A percentile compares a stretch with the other conserved stretches of the same genome.
phyloP scores from a whole-genome alignment of 2,113 vertebrate genomes.

The Microcebus griseorufus region DNA sequence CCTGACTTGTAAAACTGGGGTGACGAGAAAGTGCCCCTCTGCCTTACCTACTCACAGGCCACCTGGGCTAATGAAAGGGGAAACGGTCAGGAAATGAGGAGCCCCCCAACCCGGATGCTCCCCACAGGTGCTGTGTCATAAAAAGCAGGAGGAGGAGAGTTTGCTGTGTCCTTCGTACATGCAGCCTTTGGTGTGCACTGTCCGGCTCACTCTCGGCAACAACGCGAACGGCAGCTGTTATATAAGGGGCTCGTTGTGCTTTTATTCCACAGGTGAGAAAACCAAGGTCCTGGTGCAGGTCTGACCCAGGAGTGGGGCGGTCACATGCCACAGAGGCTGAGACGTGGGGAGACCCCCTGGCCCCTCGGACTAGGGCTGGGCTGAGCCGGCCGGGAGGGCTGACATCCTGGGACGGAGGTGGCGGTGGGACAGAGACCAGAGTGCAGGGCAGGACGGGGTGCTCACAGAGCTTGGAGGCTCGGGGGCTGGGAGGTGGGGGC shows the following conservation, averaged over 20 bases:
- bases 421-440: not conserved
- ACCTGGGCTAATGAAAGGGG: too few relatives aligned
- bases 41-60: not conserved
- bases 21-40: accelerated
- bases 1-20: not conserved
- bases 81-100: not conserved
- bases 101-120: not conserved
- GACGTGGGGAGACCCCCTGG: not conserved
- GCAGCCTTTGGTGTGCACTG: not conserved
- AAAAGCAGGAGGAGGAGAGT: not conserved
- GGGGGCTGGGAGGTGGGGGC: not conserved
- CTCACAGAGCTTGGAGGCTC: not conserved
- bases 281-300: not conserved
- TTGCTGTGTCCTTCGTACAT: too few relatives aligned
- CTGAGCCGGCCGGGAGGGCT: not conserved
- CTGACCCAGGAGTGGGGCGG: not conserved
- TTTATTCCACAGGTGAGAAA: not conserved
- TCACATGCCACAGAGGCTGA: not conserved
- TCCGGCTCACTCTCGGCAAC: not conserved
- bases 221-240: not conserved
- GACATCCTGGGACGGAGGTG: not conserved
- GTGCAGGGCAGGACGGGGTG: not conserved
- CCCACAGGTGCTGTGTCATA: too few relatives aligned
- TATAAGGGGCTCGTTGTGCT: not conserved
- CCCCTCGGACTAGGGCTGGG: not conserved